Evolutionary conservation across 1,140 invertebrate genomes (phyloP), one percentile per base, ranked within the genome.

Genomic region (Trigoniulus corallinus): DNA sequence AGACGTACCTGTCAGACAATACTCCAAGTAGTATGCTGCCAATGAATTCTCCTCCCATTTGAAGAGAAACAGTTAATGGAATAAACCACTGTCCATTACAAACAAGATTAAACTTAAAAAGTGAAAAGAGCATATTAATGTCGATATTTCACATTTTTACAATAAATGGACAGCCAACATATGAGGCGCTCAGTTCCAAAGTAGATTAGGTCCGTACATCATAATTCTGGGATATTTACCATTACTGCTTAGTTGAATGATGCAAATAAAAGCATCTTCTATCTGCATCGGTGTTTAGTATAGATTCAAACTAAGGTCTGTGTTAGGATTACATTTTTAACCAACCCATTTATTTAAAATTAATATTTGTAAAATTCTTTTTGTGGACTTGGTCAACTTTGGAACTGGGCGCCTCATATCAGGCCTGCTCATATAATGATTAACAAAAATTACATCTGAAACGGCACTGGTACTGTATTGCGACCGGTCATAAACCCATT

Each of bases 11-110:
- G 76, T 76, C 78, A 79, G 23, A 52, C 25, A 50, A 52, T 53
- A 79, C 75, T n/a, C 84, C 83, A 61, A 88, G 82, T 27, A 82
- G 65, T 29, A 87, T 74, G 42, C 82, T 83, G 20, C 84, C 84
- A 54, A 84, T 56, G 59, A 87, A 74, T 41, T 84, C 81, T 51
- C 86, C 86, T 53, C 81, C 65, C 82, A 89, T 88, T 62, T 85
- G 86, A 40, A 86, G 59, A 1, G 84, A 75, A 62, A 87, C 82
- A 7, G 80, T 76, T n/a, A 74, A 75, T 10, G 81, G 77, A 51
- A 72, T 67, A 49, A 83, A 58, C 66, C 76, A 82, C 21, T 72
- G 70, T 44, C 67, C 70, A 21, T 77, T 73, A 64, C 85, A 89
- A 13, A 87, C 80, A 57, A 88, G 64, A 59, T 82, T 61, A 74